Base-by-base conservation (phyloP, 2,888 invertebrate genomes). In the Gibbula magus region DNA sequence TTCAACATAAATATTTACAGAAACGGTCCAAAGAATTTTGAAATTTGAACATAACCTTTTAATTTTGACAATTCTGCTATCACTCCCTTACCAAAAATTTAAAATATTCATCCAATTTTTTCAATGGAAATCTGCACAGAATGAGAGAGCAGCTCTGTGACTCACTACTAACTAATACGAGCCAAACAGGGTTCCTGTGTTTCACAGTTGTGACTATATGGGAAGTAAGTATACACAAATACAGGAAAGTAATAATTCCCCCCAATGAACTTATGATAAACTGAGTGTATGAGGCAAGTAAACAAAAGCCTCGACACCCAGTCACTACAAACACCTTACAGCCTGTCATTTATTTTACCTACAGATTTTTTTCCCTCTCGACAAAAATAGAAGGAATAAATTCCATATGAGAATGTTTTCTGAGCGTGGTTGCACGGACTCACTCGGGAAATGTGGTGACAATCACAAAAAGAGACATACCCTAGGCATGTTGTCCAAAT, bases 381-480 rank as follows among this genome's bases (percentile, higher is more conserved):
- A 75, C 75, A 75, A 54, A 75, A 75, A 75, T 75, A 75, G 75
- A 53, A 35, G 25, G 25, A 75, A 75, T 75, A 75, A 75, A 75
- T 75, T 52, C 75, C 75, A 75, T 32, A 52, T 75, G 75, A 53
- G 53, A 75, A 75, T 70, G 70, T 70, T 70, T 70, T 70, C 70
- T 25, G 39, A 70, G 70, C 39, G 70, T 70, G 70, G 29, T 70
- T 70, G 70, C 70, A 70, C 70, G 70, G 70, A 70, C 70, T 70
- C 32, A 39, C 70, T 70, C 70, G 70, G 70, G 70, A 70, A 70
- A 70, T 35, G 70, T 70, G 70, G 70, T 32, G 70, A 39, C 70
- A 70, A 70, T 70, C 70, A 70, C 70, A 70, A 70, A 70, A 70
- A 70, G 39, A 70, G 70, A 70, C 70, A 70, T 70, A 70, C 70